Conservation (phyloP, 2,888 invertebrate species). For the Drepanosiphum platanoidis region DNA sequence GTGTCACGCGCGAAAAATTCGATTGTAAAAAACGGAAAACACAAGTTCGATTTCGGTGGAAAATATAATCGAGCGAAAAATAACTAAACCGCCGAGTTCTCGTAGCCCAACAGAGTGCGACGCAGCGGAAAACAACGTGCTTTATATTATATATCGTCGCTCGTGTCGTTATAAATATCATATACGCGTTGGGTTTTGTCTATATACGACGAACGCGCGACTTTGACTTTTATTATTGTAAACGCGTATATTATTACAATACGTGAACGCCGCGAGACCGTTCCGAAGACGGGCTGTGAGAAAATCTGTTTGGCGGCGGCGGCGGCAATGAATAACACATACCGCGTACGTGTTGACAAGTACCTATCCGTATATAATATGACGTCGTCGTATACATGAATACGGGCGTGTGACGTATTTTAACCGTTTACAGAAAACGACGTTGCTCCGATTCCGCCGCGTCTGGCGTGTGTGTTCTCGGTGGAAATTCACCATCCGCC, state of each 20-base stretch:
- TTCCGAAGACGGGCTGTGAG: constrained; percentile 60
- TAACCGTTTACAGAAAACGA: background rate
- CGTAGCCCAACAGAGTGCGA: background rate
- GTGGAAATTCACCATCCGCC: background rate
- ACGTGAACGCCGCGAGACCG: background rate
- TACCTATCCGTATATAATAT: background rate
- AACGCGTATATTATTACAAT: too few species aligned
- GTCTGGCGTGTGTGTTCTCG: background rate
- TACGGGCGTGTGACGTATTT: background rate
- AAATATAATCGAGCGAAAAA: too few species aligned
- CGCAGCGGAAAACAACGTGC: background rate
- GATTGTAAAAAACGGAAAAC: too few species aligned
- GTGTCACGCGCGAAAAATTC: too few species aligned
- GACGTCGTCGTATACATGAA: background rate
- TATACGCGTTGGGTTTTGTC: background rate
- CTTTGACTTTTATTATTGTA: constrained; percentile 9
- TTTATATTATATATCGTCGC: too few species aligned
- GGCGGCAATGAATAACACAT: constrained; percentile 41
- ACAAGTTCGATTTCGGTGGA: too few species aligned
- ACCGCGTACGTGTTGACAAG: constrained; percentile 6
- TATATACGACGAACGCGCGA: background rate
- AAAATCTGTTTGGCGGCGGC: constrained; percentile 45
- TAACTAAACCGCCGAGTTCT: too few species aligned
- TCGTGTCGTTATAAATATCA: background rate
- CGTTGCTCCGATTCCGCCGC: background rate